Evolutionary conservation across 2,113 vertebrate genomes (phyloP).

Genomic region (Hyaena hyaena): DNA sequence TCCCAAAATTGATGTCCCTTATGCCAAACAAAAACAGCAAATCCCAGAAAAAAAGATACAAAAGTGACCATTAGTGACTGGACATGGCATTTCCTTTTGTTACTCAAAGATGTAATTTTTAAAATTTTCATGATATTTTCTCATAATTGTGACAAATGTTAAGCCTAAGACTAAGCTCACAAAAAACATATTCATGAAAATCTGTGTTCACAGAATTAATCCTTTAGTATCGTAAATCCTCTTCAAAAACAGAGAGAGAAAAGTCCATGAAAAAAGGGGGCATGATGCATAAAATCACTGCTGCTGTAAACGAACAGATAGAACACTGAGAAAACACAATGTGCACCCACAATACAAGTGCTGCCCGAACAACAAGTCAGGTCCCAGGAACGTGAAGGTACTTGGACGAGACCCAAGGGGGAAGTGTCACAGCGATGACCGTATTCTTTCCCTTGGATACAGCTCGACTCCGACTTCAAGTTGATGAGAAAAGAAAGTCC

Average conservation of each 20-base stretch:
- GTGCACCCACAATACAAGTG: too few species aligned
- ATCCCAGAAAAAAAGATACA: slow-evolving; percentile 8
- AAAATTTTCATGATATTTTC: not conserved
- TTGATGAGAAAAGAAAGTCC: slow-evolving; percentile 95
- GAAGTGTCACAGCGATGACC: too few species aligned
- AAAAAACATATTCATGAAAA: not conserved
- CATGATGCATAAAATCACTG: not conserved
- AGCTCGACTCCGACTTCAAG: slow-evolving; percentile 76
- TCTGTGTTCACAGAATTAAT: not conserved
- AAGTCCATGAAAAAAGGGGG: not conserved
- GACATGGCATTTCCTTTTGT: not conserved
- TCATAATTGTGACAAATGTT: not conserved
- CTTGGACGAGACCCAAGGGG: too few species aligned
- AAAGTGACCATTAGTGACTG: slow-evolving; percentile 6
- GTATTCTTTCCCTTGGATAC: too few species aligned
- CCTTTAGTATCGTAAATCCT: not conserved
- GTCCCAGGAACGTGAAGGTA: too few species aligned
- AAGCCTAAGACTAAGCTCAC: slow-evolving; percentile 9
- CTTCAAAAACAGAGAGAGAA: not conserved
- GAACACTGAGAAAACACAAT: not conserved
- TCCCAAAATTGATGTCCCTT: not conserved
- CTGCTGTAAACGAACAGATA: not conserved
- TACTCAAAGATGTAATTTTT: slow-evolving; percentile 12
- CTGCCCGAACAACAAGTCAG: too few species aligned
- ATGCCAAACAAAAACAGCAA: slow-evolving; percentile 11